These are phyloP conservation scores for Orycteropus afer DNA, from an alignment of 2,113 vertebrate genomes.

Conservation along the genomic window DNA sequence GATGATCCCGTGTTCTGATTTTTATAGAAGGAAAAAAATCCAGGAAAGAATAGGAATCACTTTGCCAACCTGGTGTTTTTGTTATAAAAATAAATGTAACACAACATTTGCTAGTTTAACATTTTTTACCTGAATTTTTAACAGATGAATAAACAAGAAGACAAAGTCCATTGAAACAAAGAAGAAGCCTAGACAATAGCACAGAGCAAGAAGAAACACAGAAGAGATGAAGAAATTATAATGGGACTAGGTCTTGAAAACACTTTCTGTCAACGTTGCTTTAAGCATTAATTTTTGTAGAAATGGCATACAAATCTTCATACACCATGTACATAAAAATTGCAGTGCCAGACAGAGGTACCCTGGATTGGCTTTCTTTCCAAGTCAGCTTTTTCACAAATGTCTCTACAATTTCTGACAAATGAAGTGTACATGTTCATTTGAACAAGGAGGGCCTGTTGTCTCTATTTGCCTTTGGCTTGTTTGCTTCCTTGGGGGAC, in stretches of 20 bases:
- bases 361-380: constrained; percentile 62
- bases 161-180: not conserved
- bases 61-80: not conserved
- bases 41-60: not conserved
- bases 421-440: constrained; percentile 74
- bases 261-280: constrained; percentile 61
- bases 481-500: constrained; percentile 71
- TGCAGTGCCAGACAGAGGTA: constrained; percentile 58
- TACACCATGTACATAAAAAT: constrained; percentile 58
- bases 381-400: constrained; percentile 75
- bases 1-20: not conserved
- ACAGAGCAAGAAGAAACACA: not conserved
- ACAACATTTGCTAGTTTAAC: not conserved
- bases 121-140: not conserved
- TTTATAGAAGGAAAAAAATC: not conserved
- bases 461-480: constrained; percentile 81
- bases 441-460: constrained; percentile 74
- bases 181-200: not conserved
- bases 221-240: not conserved
- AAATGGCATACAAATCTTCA: constrained; percentile 73
- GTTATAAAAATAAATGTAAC: not conserved
- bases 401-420: constrained; percentile 77
- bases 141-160: not conserved
- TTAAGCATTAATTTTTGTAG: constrained; percentile 76
- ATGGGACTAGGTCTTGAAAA: constrained; percentile 64